These are phyloP conservation scores for Opisthocomus hoazin DNA, from an alignment of 2,113 vertebrate species.

Conservation along the genomic window DNA sequence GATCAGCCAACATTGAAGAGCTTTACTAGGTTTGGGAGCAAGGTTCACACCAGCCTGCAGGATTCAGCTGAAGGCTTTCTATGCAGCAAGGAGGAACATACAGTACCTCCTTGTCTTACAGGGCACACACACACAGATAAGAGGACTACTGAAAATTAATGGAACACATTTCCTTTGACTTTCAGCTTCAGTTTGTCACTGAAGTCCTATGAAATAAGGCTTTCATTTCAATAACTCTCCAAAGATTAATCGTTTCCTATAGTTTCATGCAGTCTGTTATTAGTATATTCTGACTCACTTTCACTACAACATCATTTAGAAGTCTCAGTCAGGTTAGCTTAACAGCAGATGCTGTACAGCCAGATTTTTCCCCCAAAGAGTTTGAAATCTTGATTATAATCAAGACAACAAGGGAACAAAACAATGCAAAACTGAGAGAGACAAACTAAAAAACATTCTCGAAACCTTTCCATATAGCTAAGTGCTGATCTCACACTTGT, in stretches of 20 bases:
- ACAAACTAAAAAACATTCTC: background rate
- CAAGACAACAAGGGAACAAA: background rate
- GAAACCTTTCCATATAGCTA: background rate
- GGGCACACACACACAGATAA: background rate
- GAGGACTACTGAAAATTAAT: background rate
- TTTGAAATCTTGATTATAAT: background rate
- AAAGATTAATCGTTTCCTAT: background rate
- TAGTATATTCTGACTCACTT: background rate
- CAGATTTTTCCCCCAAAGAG: background rate
- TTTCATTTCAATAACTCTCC: background rate
- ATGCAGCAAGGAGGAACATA: background rate
- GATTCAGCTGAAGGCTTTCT: background rate
- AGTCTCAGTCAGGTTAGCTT: background rate
- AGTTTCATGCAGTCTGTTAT: background rate
- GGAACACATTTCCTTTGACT: background rate
- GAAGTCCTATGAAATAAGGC: background rate
- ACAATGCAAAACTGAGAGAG: background rate
- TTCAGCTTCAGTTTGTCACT: background rate
- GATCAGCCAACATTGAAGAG: background rate
- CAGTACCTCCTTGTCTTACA: background rate
- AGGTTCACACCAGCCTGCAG: background rate
- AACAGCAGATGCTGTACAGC: background rate
- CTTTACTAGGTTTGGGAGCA: background rate
- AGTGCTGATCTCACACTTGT: background rate
- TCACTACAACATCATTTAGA: background rate